These are phyloP conservation scores for Scortum barcoo DNA, from an alignment of 2,113 vertebrate species.

Conservation along the genomic window DNA sequence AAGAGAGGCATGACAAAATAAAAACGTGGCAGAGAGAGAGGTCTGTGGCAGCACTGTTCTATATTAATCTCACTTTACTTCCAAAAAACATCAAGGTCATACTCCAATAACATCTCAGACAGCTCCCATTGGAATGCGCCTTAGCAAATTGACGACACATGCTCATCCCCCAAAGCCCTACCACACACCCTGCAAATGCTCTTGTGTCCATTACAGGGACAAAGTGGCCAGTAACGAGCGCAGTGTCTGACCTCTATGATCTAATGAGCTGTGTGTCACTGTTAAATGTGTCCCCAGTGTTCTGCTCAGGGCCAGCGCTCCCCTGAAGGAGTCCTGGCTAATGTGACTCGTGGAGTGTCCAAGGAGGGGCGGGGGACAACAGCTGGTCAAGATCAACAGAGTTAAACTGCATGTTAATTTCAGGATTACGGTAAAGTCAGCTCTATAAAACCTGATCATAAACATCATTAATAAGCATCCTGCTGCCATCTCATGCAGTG, in stretches of 20 bases:
- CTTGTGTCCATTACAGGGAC: conserved; percentile 70
- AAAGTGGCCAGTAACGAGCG: conserved; percentile 56
- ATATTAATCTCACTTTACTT: conserved; percentile 71
- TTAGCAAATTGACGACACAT: conserved; percentile 53
- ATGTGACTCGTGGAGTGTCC: conserved; percentile 74
- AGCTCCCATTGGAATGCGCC: conserved; percentile 54
- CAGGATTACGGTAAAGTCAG: not conserved
- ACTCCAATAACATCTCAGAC: conserved; percentile 63
- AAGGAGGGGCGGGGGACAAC: not conserved
- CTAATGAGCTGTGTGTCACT: conserved; percentile 77
- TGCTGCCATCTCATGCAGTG: not conserved
- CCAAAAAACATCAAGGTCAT: conserved; percentile 69
- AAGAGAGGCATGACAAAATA: conserved; percentile 11
- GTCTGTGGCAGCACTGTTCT: conserved; percentile 65
- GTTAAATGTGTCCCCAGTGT: conserved; percentile 69
- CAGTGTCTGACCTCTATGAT: conserved; percentile 73
- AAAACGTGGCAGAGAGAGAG: conserved; percentile 53
- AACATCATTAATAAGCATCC: not conserved
- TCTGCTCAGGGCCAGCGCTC: conserved; percentile 65
- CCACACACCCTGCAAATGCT: conserved; percentile 29
- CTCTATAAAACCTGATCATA: too few species aligned
- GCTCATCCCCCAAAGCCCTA: conserved; percentile 4
- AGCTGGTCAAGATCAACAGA: conserved; percentile 66
- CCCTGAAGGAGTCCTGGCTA: conserved; percentile 74
- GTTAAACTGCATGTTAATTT: not conserved